Conservation (phyloP, 30 jellyfish, hydroid and myxozoan genomes). For the Aurelia aurita region DNA sequence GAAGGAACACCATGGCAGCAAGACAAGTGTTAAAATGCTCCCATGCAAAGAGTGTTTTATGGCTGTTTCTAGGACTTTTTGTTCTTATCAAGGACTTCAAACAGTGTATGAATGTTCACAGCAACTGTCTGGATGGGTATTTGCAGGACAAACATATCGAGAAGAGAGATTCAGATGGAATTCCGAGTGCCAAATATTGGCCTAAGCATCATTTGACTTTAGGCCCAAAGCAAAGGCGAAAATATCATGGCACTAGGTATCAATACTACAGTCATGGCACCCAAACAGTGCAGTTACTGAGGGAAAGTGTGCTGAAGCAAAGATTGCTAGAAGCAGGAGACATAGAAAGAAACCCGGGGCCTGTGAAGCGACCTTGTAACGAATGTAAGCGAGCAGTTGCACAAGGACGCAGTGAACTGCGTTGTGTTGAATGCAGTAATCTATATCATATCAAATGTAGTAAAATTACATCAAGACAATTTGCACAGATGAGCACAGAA, state of each 20-base stretch:
- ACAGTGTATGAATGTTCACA: constrained; percentile 16
- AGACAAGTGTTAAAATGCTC: neutral
- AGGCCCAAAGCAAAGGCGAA: constrained; percentile 34
- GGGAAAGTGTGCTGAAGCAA: constrained; percentile 35
- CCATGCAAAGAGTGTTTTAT: constrained; percentile 4
- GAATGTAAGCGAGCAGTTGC: constrained; percentile 32
- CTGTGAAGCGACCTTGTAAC: constrained; percentile 11
- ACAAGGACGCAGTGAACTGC: constrained; percentile 33
- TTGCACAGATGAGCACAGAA: constrained; percentile 6
- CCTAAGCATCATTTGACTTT: neutral
- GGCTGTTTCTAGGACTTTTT: constrained; percentile 6
- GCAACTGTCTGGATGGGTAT: constrained; percentile 6
- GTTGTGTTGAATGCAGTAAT: constrained; percentile 25
- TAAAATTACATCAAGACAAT: constrained; percentile 24
- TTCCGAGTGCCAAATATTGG: neutral
- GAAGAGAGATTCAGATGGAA: constrained; percentile 8
- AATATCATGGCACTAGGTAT: constrained; percentile 1
- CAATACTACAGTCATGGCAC: constrained; percentile 14
- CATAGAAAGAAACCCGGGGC: constrained; percentile 40
- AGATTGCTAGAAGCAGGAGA: constrained; percentile 33
- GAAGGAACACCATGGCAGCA: constrained; percentile 9
- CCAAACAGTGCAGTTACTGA: constrained; percentile 33
- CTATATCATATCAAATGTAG: constrained; percentile 26
- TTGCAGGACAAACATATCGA: constrained; percentile 4
- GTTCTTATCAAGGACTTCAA: constrained; percentile 9